Conservation (phyloP, 23 tunicate species). For the Aplidium turbinatum region DNA sequence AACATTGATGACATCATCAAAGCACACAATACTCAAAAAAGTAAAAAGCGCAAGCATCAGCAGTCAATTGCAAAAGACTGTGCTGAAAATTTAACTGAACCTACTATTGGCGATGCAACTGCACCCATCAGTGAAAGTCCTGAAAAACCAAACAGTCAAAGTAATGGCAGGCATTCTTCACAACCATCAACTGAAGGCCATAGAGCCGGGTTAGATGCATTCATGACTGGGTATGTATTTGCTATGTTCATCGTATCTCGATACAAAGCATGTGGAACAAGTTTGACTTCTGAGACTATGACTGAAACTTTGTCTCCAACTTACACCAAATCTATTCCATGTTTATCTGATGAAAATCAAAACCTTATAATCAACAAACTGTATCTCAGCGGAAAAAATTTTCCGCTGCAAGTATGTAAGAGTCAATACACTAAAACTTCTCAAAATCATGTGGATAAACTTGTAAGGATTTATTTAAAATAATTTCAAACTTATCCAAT, state of each 20-base stretch:
- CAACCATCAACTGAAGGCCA: slow-evolving; percentile 45
- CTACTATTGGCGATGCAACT: not conserved
- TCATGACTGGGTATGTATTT: slow-evolving; percentile 78
- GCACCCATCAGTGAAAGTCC: not conserved
- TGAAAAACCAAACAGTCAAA: not conserved
- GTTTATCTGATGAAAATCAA: slow-evolving; percentile 21
- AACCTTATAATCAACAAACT: slow-evolving; percentile 44
- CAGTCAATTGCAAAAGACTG: not conserved
- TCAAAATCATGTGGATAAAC: slow-evolving; percentile 53
- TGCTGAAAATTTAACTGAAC: slow-evolving; percentile 1
- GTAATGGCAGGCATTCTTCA: not conserved
- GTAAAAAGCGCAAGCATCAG: slow-evolving; percentile 33
- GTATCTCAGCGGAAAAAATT: slow-evolving; percentile 58
- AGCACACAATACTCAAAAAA: slow-evolving; percentile 23
- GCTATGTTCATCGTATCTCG: slow-evolving; percentile 52
- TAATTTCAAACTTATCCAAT: no score
- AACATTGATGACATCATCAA: slow-evolving; percentile 50
- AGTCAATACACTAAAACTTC: slow-evolving; percentile 66
- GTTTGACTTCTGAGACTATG: not conserved
- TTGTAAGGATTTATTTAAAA: slow-evolving; percentile 50
- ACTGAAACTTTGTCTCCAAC: not conserved
- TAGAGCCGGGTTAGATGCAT: slow-evolving; percentile 70
- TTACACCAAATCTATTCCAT: slow-evolving; percentile 32
- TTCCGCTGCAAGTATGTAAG: slow-evolving; percentile 63
- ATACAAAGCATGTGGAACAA: not conserved